These are phyloP conservation scores for Eurypyga helias DNA, from an alignment of 2,113 vertebrate genomes.

Conservation along the genomic window DNA sequence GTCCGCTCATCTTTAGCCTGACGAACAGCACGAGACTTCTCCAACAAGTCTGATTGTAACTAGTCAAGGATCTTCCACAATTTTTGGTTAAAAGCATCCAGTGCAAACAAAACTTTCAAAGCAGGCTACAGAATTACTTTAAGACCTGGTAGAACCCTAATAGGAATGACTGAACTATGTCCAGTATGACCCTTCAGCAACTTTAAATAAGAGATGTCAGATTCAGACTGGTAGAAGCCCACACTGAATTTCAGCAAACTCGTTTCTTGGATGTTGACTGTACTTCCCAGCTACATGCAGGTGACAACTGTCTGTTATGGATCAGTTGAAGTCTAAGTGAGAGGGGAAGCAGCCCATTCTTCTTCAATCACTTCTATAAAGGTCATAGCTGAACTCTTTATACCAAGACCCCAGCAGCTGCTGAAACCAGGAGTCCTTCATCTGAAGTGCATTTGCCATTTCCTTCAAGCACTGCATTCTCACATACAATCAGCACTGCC, in stretches of 20 bases:
- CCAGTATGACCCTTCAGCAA: neutral
- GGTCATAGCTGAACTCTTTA: neutral
- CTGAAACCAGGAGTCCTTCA: neutral
- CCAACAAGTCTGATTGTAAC: conserved; percentile 86
- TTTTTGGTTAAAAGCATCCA: accelerated
- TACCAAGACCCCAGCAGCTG: neutral
- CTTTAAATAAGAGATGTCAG: neutral
- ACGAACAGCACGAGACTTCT: conserved; percentile 96
- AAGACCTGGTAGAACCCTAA: neutral
- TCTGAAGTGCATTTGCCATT: neutral
- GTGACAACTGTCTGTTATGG: neutral
- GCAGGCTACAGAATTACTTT: neutral
- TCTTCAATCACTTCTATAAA: neutral
- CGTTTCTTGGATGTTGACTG: neutral
- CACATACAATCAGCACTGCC: neutral
- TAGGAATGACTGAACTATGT: neutral
- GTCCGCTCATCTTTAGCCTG: conserved; percentile 98
- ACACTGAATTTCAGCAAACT: neutral
- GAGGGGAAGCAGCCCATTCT: neutral
- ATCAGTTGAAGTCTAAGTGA: neutral
- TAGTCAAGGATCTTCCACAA: conserved; percentile 75
- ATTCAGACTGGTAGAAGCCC: neutral
- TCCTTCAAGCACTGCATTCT: neutral
- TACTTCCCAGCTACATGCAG: neutral
- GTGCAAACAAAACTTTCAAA: neutral